Conservation (phyloP, 1,140 invertebrate genomes). For the Ctenoplectra terminalis region DNA sequence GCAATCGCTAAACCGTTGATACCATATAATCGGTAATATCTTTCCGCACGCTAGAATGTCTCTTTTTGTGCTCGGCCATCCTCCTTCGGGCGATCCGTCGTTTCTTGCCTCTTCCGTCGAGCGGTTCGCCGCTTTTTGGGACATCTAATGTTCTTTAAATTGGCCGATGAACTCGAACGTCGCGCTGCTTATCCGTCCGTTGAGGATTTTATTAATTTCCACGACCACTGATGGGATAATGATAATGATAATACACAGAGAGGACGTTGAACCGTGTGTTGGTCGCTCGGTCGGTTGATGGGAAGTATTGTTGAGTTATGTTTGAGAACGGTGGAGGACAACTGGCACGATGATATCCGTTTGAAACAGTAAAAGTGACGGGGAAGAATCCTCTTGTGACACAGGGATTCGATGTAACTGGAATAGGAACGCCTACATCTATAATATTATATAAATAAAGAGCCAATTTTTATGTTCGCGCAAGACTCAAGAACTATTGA, state of each 20-base stretch:
- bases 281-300: no score
- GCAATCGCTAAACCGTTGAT: slow-evolving; percentile 49
- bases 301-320: no score
- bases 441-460: no score
- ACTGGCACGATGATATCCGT: no score
- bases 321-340: no score
- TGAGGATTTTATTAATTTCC: slow-evolving; percentile 20
- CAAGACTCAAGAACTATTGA: no score
- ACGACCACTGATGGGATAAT: slow-evolving; percentile 22
- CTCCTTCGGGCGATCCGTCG: slow-evolving; percentile 31
- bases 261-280: slow-evolving; percentile 9
- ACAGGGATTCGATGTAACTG: no score
- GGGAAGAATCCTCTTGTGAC: no score
- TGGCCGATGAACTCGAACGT: slow-evolving; percentile 39
- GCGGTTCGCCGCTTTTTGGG: slow-evolving; percentile 2
- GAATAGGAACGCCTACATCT: no score
- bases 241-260: slow-evolving; percentile 18
- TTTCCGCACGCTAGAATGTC: slow-evolving; percentile 53
- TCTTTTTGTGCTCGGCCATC: slow-evolving; percentile 34
- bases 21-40: slow-evolving; percentile 52
- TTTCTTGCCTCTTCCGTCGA: slow-evolving; percentile 12
- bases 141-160: slow-evolving; percentile 50
- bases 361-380: no score
- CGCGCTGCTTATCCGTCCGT: not conserved
- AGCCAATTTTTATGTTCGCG: no score